A percentile compares a stretch with the other conserved stretches of the same genome.
phyloP scores from a whole-genome alignment of 1,140 invertebrate genomes.

The Lasioglossum albipes region DNA sequence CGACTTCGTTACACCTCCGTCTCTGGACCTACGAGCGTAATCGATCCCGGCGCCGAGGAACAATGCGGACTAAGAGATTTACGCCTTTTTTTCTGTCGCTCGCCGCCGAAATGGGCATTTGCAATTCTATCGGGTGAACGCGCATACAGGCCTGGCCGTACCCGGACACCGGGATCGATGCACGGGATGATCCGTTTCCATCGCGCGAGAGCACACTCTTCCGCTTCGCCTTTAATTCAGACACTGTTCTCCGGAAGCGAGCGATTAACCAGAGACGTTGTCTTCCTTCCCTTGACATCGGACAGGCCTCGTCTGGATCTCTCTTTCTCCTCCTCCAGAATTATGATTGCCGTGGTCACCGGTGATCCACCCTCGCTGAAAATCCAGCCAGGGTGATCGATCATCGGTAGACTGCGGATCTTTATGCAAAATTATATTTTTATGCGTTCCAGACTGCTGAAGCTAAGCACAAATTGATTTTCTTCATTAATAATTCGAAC shows the following conservation, averaged over 20 bases:
- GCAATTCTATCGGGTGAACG: slow-evolving; percentile 19
- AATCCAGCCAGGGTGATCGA: too few relatives aligned
- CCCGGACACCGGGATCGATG: slow-evolving; percentile 20
- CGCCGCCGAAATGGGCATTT: neutral
- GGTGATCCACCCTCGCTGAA: too few relatives aligned
- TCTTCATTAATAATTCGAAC: too few relatives aligned
- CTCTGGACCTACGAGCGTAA: neutral
- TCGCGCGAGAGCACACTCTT: neutral
- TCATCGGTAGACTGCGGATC: too few relatives aligned
- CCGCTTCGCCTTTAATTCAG: neutral
- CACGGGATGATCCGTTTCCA: neutral
- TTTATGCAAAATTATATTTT: too few relatives aligned
- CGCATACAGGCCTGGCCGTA: neutral
- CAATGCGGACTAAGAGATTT: neutral
- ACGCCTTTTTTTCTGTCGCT: neutral
- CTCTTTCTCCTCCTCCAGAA: too few relatives aligned
- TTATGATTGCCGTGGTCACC: too few relatives aligned
- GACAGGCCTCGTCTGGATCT: too few relatives aligned
- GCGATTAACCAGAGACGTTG: neutral
- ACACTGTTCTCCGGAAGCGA: neutral
- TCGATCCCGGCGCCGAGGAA: neutral
- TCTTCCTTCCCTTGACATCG: too few relatives aligned
- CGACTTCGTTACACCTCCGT: neutral
- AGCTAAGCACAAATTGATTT: too few relatives aligned
- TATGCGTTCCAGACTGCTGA: too few relatives aligned